Percentiles rank a stretch among this genome's conserved stretches.
Conservation (phyloP, 2,113 vertebrate species). For the Cygnus buccinator region DNA sequence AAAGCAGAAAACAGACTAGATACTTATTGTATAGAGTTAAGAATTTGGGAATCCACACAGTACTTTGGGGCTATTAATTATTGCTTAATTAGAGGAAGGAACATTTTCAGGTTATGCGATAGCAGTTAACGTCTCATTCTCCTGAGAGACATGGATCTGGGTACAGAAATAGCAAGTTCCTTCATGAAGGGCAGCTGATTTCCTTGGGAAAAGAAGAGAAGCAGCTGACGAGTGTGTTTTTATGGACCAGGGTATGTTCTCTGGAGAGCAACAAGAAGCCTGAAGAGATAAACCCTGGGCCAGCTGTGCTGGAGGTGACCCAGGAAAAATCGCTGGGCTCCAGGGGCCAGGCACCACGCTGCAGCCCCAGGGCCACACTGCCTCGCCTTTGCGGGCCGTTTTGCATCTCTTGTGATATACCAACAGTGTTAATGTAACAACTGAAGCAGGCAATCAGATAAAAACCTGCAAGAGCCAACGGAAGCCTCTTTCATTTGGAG, state of each 20-base stretch:
- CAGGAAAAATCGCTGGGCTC: background rate
- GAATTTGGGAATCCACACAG: constrained; percentile 18
- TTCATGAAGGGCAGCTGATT: background rate
- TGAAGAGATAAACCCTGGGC: background rate
- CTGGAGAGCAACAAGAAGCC: background rate
- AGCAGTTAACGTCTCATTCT: constrained; percentile 15
- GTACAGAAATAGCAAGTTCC: constrained; percentile 16
- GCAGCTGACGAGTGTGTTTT: background rate
- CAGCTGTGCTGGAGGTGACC: background rate
- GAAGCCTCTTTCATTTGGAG: background rate
- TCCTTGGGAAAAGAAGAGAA: background rate
- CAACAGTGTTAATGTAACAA: background rate
- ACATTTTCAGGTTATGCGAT: constrained; percentile 7
- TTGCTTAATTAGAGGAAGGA: constrained; percentile 59
- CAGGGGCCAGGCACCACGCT: background rate
- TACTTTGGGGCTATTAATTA: constrained; percentile 51
- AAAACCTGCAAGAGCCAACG: background rate
- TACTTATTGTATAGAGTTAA: background rate
- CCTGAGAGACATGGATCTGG: background rate
- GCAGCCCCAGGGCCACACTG: background rate
- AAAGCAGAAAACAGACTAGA: background rate
- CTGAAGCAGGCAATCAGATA: background rate
- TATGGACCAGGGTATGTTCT: background rate
- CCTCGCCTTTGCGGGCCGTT: rapidly evolving
- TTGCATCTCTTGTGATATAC: background rate